Evolutionary conservation across 1,140 invertebrate species (phyloP), one percentile per base, ranked within the genome.

Genomic region (Drosophila pseudoobscura): DNA sequence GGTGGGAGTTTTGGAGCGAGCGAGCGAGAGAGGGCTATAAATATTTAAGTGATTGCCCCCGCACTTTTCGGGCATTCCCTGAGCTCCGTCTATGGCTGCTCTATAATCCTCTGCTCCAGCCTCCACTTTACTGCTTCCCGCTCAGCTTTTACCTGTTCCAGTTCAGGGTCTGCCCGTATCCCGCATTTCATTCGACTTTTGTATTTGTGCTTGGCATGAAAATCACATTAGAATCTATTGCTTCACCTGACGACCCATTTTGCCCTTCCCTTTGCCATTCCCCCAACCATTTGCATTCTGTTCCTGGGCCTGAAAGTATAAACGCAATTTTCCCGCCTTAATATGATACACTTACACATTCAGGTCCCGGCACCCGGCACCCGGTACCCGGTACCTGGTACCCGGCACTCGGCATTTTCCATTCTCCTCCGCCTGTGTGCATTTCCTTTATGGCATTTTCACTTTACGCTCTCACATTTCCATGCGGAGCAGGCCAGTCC

Each of bases 391-490:
- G n/a, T 39, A 15, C 15, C 15, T 0, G 13, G 39, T 17, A 35
- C 31, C 31, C 8, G 9, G 31, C 11, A 35, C 2, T 9, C 35
- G 35, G 35, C 35, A 13, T 39, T 39, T 39, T 11, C 35, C 49
- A 17, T 13, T 26, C 20, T 13, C 20, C 29, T 26, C 41, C 29
- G 8, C 20, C 50, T 57, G 43, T 55, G 45, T 84, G 66, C 80
- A 77, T 85, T 77, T 85, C 80, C 73, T 85, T 84, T 77, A 74
- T 73, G 73, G 57, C 73, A 73, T 73, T 84, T 84, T 58, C 70
- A 74, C 65, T 65, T 71, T 53, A 61, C 58, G 59, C 59, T 59
- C 56, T 59, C 20, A 43, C 43, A 39, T 57, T 44, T 44, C 29
- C 39, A 43, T 73, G 49, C 43, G 35, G 1, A 53, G 11, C 22